Conservation (phyloP, 2,797 vertebrate species). For the Phataginus tricuspis region DNA sequence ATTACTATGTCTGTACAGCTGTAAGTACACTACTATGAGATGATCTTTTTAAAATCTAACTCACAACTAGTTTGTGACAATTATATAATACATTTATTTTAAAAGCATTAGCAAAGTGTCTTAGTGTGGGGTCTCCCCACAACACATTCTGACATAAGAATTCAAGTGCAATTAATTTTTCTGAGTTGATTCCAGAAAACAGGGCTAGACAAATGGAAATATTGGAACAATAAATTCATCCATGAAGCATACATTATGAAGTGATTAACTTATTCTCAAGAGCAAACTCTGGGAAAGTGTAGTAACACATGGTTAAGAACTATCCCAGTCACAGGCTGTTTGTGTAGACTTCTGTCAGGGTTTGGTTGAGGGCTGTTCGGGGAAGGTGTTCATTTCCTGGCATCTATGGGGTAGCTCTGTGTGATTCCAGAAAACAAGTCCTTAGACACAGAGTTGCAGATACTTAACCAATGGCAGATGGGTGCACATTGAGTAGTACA, state of each 20-base stretch:
- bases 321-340: not conserved
- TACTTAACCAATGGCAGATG: not conserved
- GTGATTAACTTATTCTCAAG: not conserved
- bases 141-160: not conserved
- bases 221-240: not conserved
- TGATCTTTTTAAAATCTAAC: not conserved
- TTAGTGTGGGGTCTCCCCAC: not conserved
- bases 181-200: not conserved
- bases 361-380: not conserved
- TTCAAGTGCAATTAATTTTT: not conserved
- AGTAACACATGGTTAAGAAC: not conserved
- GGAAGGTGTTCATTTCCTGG: not conserved
- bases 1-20: not conserved
- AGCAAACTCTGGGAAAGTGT: not conserved
- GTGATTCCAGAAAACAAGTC: not conserved
- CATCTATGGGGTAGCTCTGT: not conserved
- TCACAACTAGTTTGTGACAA: not conserved
- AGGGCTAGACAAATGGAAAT: not conserved
- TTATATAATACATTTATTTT: not conserved
- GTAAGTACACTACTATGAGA: not conserved
- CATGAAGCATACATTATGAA: not conserved
- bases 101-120: not conserved
- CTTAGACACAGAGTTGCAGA: not conserved
- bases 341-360: not conserved
- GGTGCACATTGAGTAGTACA: not conserved